Percentiles rank a stretch among this genome's conserved stretches.
phyloP scores from a whole-genome alignment of 2,888 invertebrate species.

The Cephus rjabovi region DNA sequence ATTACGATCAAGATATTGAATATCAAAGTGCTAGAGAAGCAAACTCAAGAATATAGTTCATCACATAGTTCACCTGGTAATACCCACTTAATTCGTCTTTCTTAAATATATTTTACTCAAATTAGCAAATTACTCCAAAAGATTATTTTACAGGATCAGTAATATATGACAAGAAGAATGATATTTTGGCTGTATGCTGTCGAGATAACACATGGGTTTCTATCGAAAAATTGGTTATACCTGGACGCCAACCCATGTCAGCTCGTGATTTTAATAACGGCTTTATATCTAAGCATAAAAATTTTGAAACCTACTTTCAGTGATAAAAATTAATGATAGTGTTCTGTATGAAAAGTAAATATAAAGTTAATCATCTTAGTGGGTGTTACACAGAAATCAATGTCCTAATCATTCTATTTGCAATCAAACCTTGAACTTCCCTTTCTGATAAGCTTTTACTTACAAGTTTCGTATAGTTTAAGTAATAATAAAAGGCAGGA shows the following conservation, averaged over 20 bases:
- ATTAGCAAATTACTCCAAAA: neutral
- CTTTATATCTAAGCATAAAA: slow-evolving; percentile 75
- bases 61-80: slow-evolving; percentile 50
- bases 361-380: neutral
- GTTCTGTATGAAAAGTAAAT: neutral
- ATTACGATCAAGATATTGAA: slow-evolving; percentile 75
- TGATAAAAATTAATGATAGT: slow-evolving; percentile 32
- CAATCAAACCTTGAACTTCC: neutral
- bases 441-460: neutral
- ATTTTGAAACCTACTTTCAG: slow-evolving; percentile 62
- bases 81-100: neutral
- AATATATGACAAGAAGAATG: slow-evolving; percentile 71
- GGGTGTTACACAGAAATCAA: neutral
- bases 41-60: slow-evolving; percentile 9
- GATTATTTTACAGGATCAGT: slow-evolving; percentile 70
- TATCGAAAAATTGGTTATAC: slow-evolving; percentile 74
- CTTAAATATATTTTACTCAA: slow-evolving; percentile 34
- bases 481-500: slow-evolving; percentile 2
- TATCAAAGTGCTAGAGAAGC: slow-evolving; percentile 64
- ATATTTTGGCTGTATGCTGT: slow-evolving; percentile 76
- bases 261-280: slow-evolving; percentile 90
- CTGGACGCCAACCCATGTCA: slow-evolving; percentile 78
- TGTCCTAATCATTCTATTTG: neutral
- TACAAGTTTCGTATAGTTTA: neutral
- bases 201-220: slow-evolving; percentile 74